A percentile compares a stretch with the other conserved stretches of the same genome.
Evolutionary conservation across 1,140 invertebrate species (phyloP).

Genomic region (Steinernema khuongi): DNA sequence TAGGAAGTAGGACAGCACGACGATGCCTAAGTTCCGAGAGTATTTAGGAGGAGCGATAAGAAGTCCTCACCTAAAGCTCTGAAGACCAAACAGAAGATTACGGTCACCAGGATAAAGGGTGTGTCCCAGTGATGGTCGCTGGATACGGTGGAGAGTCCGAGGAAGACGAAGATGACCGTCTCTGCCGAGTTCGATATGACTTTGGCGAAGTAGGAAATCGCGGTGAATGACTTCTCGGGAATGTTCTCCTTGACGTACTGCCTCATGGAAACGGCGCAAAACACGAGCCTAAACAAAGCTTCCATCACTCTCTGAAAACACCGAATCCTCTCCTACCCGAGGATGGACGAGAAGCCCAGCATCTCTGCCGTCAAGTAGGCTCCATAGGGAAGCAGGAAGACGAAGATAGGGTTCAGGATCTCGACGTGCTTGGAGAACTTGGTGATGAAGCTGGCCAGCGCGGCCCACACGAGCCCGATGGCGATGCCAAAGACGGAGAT

Average conservation of each 20-base stretch:
- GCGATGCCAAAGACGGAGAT: conserved; percentile 85
- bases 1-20: conserved; percentile 51
- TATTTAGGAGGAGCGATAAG: too few relatives aligned
- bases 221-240: conserved; percentile 91
- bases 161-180: conserved; percentile 98
- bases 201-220: conserved; percentile 96
- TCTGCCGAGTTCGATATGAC: conserved; percentile 69
- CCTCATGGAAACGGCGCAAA: conserved; percentile 96
- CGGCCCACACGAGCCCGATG: conserved; percentile 92
- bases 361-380: conserved; percentile 46
- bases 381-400: conserved; percentile 50
- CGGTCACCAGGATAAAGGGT: conserved; percentile 85
- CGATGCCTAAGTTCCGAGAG: conserved; percentile 63
- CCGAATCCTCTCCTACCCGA: conserved; percentile 40
- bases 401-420: conserved; percentile 54
- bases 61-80: conserved; percentile 62
- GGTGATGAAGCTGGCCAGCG: conserved; percentile 71
- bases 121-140: conserved; percentile 86
- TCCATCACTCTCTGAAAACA: conserved; percentile 10
- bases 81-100: conserved; percentile 89
- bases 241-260: conserved; percentile 99
- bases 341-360: conserved; percentile 47
- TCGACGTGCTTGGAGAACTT: conserved; percentile 53
- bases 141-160: conserved; percentile 90
- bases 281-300: conserved; percentile 75